Evolutionary conservation across 2,888 invertebrate genomes (phyloP).

Genomic region (Aphidoletes aphidimyza): DNA sequence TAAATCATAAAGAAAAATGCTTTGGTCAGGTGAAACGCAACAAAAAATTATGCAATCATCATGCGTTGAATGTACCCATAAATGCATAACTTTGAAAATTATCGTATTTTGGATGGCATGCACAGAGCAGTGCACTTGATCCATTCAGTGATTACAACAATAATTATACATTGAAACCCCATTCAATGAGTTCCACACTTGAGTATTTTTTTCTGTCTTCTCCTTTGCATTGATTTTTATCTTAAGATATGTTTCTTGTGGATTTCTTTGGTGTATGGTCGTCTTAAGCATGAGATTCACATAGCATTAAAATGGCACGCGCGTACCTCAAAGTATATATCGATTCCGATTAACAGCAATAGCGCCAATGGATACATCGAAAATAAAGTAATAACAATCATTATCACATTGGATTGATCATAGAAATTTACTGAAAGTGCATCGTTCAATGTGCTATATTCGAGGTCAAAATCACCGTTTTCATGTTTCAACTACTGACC

Average conservation of each 20-base stretch:
- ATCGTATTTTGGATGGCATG: conserved; percentile 23
- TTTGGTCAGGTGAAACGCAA: conserved; percentile 36
- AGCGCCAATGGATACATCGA: background rate
- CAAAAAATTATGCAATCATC: conserved; percentile 21
- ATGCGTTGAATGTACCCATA: background rate
- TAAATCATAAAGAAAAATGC: no score
- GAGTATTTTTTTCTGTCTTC: background rate
- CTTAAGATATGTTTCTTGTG: background rate
- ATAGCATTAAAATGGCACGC: no score
- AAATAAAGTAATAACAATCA: conserved; percentile 40
- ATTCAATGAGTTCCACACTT: background rate
- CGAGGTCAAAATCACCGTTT: conserved; percentile 22
- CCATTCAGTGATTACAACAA: background rate
- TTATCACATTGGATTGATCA: conserved; percentile 33
- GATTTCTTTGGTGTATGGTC: background rate
- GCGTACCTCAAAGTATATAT: background rate
- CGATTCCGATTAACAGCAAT: background rate
- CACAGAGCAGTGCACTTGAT: background rate
- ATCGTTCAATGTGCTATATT: background rate
- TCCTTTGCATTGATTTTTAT: background rate
- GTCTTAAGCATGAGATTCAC: background rate
- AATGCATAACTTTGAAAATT: conserved; percentile 43
- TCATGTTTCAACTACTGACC: conserved; percentile 11
- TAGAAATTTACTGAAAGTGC: background rate
- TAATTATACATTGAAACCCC: background rate